Evolutionary conservation across 2,113 vertebrate genomes (phyloP).

Genomic region (Tiliqua scincoides): DNA sequence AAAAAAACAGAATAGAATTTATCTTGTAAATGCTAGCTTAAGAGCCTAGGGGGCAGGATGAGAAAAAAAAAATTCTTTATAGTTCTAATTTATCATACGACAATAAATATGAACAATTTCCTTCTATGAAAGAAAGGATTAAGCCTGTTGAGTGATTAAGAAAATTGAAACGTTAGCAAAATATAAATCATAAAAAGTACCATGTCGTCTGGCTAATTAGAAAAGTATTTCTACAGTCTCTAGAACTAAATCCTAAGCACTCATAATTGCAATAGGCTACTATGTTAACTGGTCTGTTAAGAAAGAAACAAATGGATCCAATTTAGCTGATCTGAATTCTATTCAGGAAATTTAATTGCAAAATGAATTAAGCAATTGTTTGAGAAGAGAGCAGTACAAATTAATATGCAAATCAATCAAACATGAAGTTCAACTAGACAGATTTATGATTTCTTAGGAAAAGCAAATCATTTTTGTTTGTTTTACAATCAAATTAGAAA

Average conservation of each 20-base stretch:
- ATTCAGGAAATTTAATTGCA: conserved; percentile 48
- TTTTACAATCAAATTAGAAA: conserved; percentile 28
- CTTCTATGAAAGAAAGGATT: conserved; percentile 28
- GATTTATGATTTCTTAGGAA: conserved; percentile 1
- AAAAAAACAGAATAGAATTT: conserved; percentile 23
- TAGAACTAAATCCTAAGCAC: conserved; percentile 19
- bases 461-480: background rate
- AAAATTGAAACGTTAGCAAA: conserved; percentile 47
- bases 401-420: conserved; percentile 42
- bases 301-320: conserved; percentile 43
- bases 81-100: background rate
- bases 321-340: conserved; percentile 49
- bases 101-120: conserved; percentile 36
- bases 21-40: conserved; percentile 12
- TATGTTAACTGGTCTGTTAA: conserved; percentile 39
- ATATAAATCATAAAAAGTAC: conserved; percentile 35
- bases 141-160: conserved; percentile 42
- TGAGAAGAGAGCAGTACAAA: conserved; percentile 22
- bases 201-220: conserved; percentile 40
- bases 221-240: conserved; percentile 39
- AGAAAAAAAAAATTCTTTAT: conserved; percentile 33
- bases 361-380: conserved; percentile 45
- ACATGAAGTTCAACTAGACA: background rate
- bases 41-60: conserved; percentile 8
- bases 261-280: conserved; percentile 35